phyloP scores from a whole-genome alignment of 2,113 vertebrate genomes.

The Dasyprocta punctata region DNA sequence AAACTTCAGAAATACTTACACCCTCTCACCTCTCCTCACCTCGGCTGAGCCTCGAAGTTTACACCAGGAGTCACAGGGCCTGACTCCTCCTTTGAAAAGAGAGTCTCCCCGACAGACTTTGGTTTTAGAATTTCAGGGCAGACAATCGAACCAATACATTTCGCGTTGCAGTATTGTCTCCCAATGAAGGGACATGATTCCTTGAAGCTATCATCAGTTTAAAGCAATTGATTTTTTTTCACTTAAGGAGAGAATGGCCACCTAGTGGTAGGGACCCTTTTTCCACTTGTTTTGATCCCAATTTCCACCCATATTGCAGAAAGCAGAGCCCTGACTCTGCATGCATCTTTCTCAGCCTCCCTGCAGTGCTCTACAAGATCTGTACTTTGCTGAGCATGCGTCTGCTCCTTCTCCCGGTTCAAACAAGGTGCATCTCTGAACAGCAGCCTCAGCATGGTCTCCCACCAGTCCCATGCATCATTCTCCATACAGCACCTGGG shows the following conservation, averaged over 20 bases:
- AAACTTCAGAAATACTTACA: background rate
- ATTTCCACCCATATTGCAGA: background rate
- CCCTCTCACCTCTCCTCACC: background rate
- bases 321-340: background rate
- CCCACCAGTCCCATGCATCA: too few species aligned
- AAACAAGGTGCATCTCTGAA: background rate
- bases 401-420: background rate
- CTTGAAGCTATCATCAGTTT: constrained; percentile 64
- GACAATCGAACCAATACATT: background rate
- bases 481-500: background rate
- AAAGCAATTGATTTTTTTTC: background rate
- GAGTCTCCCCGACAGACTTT: background rate
- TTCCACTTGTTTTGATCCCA: background rate
- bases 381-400: rapidly evolving
- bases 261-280: background rate
- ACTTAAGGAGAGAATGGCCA: background rate
- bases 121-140: constrained; percentile 50
- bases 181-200: constrained; percentile 53
- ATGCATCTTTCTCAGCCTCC: background rate
- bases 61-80: background rate
- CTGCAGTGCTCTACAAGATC: too few species aligned
- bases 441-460: rapidly evolving
- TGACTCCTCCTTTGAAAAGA: background rate
- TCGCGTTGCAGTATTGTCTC: constrained; percentile 52
- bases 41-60: rapidly evolving